These are phyloP conservation scores for Campaea margaritaria DNA, from an alignment of 2,888 invertebrate species.

Conservation along the genomic window DNA sequence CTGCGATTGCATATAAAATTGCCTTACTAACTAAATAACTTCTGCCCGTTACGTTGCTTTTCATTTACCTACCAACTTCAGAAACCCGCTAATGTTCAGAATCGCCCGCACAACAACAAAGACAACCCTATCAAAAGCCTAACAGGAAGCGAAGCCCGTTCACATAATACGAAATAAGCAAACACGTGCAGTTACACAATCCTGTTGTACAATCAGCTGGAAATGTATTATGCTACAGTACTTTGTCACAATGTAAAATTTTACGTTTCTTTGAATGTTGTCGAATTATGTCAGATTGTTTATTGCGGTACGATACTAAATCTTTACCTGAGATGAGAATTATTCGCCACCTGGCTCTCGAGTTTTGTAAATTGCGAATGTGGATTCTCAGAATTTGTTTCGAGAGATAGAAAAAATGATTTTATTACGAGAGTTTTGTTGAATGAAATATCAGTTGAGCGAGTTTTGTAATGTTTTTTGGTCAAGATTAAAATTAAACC, in stretches of 20 bases:
- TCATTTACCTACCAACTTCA: not conserved
- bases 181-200: constrained; percentile 38
- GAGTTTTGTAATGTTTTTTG: not conserved
- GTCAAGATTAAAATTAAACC: not conserved
- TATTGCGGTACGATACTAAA: constrained; percentile 13
- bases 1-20: too few species aligned
- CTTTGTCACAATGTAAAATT: constrained; percentile 2
- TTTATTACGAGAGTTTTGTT: too few species aligned
- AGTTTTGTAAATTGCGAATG: constrained; percentile 19
- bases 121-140: constrained; percentile 10
- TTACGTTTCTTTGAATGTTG: not conserved
- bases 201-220: constrained; percentile 5
- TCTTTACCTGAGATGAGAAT: constrained; percentile 14
- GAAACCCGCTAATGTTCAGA: not conserved
- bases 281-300: constrained; percentile 1
- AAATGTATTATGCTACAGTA: not conserved
- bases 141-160: constrained; percentile 19
- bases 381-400: too few species aligned
- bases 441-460: not conserved
- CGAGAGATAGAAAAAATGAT: too few species aligned
- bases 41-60: too few species aligned
- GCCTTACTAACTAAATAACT: too few species aligned
- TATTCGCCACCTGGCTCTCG: constrained; percentile 20
- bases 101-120: constrained; percentile 8
- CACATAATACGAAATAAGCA: constrained; percentile 28